These are phyloP conservation scores for Tachuris rubrigastra DNA, from an alignment of 2,113 vertebrate species.

Conservation along the genomic window DNA sequence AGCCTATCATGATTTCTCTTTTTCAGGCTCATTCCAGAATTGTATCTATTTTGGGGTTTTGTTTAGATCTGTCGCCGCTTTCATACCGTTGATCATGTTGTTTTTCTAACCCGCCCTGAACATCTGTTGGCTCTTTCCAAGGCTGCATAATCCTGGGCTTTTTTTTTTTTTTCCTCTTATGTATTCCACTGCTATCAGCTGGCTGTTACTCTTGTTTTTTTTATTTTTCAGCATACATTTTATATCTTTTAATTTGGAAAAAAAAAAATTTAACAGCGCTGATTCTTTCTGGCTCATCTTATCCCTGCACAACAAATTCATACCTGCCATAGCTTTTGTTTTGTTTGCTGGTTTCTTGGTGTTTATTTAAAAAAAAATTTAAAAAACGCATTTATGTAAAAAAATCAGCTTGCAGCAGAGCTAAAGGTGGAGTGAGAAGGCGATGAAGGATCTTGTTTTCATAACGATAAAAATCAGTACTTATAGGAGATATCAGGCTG, in stretches of 20 bases:
- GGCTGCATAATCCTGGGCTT: conserved; percentile 34
- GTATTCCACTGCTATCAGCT: conserved; percentile 51
- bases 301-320: neutral
- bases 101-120: conserved; percentile 71
- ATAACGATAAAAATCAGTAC: conserved; percentile 50
- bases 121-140: conserved; percentile 67
- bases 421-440: conserved; percentile 19
- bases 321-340: neutral
- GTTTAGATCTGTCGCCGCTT: conserved; percentile 64
- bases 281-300: neutral
- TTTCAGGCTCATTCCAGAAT: conserved; percentile 57
- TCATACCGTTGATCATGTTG: conserved; percentile 63
- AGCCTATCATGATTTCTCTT: conserved; percentile 56
- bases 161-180: conserved; percentile 6
- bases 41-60: conserved; percentile 67
- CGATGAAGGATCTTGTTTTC: conserved; percentile 5
- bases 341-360: neutral
- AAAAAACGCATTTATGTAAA: neutral
- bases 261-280: neutral
- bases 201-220: neutral
- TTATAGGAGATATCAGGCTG: conserved; percentile 6
- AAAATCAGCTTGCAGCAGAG: neutral
- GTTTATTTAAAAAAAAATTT: neutral
- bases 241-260: neutral
- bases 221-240: neutral